Percentiles rank a stretch among this genome's conserved stretches.
Evolutionary conservation across 2,888 invertebrate genomes (phyloP).

Genomic region (Mechanitis messenoides): DNA sequence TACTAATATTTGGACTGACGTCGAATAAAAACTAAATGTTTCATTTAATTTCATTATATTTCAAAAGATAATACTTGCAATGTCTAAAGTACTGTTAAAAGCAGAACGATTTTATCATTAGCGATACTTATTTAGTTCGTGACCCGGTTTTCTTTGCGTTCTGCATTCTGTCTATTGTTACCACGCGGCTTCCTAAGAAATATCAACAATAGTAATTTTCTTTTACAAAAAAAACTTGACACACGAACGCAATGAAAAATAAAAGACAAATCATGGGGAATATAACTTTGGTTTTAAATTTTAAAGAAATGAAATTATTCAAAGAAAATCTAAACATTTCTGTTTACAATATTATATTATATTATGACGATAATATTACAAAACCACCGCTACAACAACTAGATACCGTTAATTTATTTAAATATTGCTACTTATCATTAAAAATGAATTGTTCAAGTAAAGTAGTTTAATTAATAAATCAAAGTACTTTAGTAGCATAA

Average conservation of each 20-base stretch:
- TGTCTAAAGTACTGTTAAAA: background rate
- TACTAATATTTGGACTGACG: no score
- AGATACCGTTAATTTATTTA: no score
- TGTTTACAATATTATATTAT: background rate
- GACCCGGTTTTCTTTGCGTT: slow-evolving; percentile 6
- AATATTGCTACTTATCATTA: no score
- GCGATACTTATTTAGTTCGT: slow-evolving; percentile 1
- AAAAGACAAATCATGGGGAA: background rate
- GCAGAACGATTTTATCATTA: slow-evolving; percentile 3
- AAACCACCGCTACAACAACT: background rate
- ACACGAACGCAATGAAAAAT: background rate
- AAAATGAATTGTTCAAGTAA: no score
- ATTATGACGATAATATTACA: background rate
- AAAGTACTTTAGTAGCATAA: no score
- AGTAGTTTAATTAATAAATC: no score
- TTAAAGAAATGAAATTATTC: background rate
- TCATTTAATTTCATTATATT: no score
- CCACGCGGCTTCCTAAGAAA: background rate
- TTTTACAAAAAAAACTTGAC: slow-evolving; percentile 1
- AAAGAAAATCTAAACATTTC: background rate
- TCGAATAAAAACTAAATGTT: no score
- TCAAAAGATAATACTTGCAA: background rate
- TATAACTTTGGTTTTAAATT: background rate
- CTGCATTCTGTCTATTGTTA: slow-evolving; percentile 1
- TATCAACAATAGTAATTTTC: slow-evolving; percentile 6